phyloP scores from a whole-genome alignment of 2,113 vertebrate genomes.

The Budorcas taxicolor region DNA sequence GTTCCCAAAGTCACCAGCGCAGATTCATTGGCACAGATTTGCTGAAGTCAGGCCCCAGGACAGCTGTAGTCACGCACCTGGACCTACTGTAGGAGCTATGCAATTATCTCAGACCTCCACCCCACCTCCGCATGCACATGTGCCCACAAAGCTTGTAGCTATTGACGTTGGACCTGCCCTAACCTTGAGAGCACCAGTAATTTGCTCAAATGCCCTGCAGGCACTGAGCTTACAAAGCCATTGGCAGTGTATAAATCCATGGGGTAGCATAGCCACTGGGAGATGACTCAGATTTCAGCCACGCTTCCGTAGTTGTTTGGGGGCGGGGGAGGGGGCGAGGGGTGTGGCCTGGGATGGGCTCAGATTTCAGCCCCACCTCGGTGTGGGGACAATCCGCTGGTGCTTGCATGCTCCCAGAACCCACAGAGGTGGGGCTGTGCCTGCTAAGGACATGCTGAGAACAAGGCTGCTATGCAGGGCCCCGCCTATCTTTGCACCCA shows the following conservation, averaged over 20 bases:
- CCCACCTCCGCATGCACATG: neutral
- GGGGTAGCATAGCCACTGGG: neutral
- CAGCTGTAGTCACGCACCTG: neutral
- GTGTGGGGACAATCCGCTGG: neutral
- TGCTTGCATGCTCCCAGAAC: neutral
- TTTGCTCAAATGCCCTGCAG: neutral
- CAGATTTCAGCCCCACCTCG: neutral
- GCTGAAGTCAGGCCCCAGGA: neutral
- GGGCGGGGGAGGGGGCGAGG: fast-evolving
- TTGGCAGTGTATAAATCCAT: neutral
- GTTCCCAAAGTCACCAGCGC: neutral
- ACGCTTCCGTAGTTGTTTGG: neutral
- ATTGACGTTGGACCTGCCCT: neutral
- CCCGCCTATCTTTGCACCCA: neutral
- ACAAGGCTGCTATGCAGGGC: neutral
- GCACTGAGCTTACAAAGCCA: neutral
- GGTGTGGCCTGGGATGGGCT: neutral
- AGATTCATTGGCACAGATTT: neutral
- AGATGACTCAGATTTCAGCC: neutral
- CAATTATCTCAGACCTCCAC: fast-evolving
- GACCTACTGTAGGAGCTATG: neutral
- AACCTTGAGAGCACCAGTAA: neutral
- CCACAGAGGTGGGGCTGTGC: neutral
- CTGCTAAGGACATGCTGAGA: neutral
- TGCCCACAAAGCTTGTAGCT: neutral